Evolutionary conservation across 1,140 invertebrate species (phyloP).

Genomic region (Drosophila virilis): DNA sequence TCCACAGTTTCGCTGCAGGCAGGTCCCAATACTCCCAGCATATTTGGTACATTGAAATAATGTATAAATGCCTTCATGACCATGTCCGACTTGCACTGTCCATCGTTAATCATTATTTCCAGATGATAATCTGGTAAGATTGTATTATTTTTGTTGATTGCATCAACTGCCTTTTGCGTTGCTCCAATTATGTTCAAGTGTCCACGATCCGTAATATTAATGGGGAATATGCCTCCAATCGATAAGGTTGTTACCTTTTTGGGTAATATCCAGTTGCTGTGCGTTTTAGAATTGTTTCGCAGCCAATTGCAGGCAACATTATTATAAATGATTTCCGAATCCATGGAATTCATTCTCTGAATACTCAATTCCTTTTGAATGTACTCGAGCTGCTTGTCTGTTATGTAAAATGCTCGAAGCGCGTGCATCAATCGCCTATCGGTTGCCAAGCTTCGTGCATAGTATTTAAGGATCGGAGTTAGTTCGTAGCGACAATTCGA

Average conservation of each 20-base stretch:
- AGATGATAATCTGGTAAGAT: conserved; percentile 88
- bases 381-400: conserved; percentile 14
- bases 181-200: conserved; percentile 88
- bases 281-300: conserved; percentile 85
- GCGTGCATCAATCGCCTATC: conserved; percentile 85
- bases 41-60: conserved; percentile 86
- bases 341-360: background rate
- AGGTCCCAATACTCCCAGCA: conserved; percentile 92
- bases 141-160: conserved; percentile 87
- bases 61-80: conserved; percentile 93
- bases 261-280: conserved; percentile 86
- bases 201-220: conserved; percentile 86
- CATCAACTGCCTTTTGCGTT: conserved; percentile 87
- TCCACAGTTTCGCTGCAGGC: conserved; percentile 94
- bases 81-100: conserved; percentile 90
- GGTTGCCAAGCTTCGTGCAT: conserved; percentile 85
- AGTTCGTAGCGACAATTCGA: conserved; percentile 87
- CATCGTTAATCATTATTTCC: conserved; percentile 87
- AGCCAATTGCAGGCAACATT: conserved; percentile 90
- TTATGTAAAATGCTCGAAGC: conserved; percentile 52
- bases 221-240: conserved; percentile 92
- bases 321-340: conserved; percentile 57
- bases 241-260: conserved; percentile 85
- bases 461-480: conserved; percentile 88
- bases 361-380: conserved; percentile 25